Base-by-base conservation (phyloP, 2,888 invertebrate species). In the Xanthia icteritia region DNA sequence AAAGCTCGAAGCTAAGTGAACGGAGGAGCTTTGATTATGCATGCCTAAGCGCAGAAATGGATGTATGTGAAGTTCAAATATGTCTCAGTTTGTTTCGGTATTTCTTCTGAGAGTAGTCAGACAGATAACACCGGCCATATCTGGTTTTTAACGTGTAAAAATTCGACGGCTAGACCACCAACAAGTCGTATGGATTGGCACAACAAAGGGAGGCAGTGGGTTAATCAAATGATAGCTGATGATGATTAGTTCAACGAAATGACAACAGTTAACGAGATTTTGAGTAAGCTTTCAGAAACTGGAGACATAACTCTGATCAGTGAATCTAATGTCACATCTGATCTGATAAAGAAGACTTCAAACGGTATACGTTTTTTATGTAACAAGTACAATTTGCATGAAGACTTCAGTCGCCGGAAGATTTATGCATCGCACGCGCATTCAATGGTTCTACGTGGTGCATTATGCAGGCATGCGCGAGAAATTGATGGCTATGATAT, bases 381-480 rank as follows among this genome's bases (percentile, higher is more conserved):
- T 56, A 17, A 15, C 54, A 67, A 20, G 27, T 42, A 36, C 0
- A 36, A 63, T 63, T 70, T 27, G 77, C 70, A 77, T 77, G 17
- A 70, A 81, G 4, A 79, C 27, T 56, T 5, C 27, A 56, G 39
- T 58, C 23, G 8, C 61, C 17, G 15, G 11, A 8, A 84, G 85
- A 81, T 71, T 45, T 81, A 83, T 83, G 77, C 85, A 23, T 0
- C 66, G 27, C 82, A 80, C 81, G 84, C 81, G 61, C 79, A 56
- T 45, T 63, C 69, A 70, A 71, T 66, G 75, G 48, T 60, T 6
- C 39, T 73, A 76, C 61, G 67, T 69, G 51, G 51, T 36, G 36
- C 68, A 85, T 87, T 87, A 85, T 86, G 83, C 83, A 85, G 74
- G 75, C 56, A 85, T 81, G 77, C 58, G 71, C 61, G 54, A 80